These are phyloP conservation scores for Sinodicranocentrus sp. DNA, from an alignment of 2,888 invertebrate genomes.

Conservation along the genomic window DNA sequence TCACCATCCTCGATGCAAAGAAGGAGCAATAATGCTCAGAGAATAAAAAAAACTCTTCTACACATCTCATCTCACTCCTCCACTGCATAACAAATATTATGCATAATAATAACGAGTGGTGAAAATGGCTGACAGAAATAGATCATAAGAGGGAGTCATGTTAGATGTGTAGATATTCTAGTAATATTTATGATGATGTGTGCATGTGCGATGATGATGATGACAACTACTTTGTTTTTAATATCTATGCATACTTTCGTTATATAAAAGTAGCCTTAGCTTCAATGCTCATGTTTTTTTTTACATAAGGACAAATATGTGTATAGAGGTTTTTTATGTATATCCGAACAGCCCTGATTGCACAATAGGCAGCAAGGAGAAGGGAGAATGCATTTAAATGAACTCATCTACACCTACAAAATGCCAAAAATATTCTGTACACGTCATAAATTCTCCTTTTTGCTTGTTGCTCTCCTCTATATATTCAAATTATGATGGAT, in stretches of 20 bases:
- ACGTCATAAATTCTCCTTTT: conserved; percentile 27
- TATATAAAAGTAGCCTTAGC: too few species aligned
- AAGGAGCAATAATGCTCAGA: background rate
- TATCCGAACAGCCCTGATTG: background rate
- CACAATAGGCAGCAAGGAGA: background rate
- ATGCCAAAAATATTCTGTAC: conserved; percentile 52
- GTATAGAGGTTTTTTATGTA: too few species aligned
- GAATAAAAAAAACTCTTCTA: background rate
- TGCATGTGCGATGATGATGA: background rate
- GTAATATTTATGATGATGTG: background rate
- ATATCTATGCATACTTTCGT: too few species aligned
- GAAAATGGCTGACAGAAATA: conserved; percentile 1
- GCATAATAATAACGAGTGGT: background rate
- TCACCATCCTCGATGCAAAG: conserved; percentile 8
- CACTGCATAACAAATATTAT: background rate
- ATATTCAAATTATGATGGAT: background rate
- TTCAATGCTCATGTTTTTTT: too few species aligned
- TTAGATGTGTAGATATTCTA: background rate
- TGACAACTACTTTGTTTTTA: too few species aligned
- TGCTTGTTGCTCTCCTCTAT: conserved; percentile 19
- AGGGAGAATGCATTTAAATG: conserved; percentile 19
- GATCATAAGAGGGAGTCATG: background rate
- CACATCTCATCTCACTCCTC: background rate
- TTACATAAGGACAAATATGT: too few species aligned
- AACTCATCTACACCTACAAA: conserved; percentile 34